phyloP scores from a whole-genome alignment of 2,113 vertebrate species.

The Bothrops jararaca region DNA sequence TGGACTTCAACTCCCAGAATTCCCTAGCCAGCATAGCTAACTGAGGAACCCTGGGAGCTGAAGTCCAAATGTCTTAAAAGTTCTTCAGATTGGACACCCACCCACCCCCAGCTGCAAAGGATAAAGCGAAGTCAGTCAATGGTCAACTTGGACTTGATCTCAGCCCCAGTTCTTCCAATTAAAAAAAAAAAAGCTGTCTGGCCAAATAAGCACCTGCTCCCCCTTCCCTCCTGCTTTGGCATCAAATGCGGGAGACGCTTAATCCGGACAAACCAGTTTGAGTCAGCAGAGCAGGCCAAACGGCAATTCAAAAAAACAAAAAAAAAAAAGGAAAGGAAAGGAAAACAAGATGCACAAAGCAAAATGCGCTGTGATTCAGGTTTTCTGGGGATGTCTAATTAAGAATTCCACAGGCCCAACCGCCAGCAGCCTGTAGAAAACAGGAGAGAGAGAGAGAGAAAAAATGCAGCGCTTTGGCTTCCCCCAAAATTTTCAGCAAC shows the following conservation, averaged over 20 bases:
- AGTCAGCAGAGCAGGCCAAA: constrained; percentile 76
- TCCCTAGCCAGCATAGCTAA: neutral
- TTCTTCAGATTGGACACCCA: neutral
- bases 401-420: constrained; percentile 60
- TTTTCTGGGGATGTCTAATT: constrained; percentile 74
- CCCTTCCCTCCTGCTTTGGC: constrained; percentile 37
- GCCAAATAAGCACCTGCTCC: constrained; percentile 14
- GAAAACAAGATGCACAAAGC: neutral
- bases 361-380: constrained; percentile 77
- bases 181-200: neutral
- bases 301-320: constrained; percentile 72
- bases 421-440: constrained; percentile 35
- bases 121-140: neutral
- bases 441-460: constrained; percentile 26
- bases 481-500: constrained; percentile 56
- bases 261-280: constrained; percentile 82
- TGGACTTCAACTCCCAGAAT: neutral
- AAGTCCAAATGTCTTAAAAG: neutral
- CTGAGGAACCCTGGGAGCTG: neutral
- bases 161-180: constrained; percentile 14
- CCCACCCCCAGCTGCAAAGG: neutral
- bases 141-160: neutral
- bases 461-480: constrained; percentile 63
- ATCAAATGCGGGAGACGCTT: constrained; percentile 60
- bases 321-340: neutral